A percentile compares a stretch with the other conserved stretches of the same genome.
These are phyloP conservation scores for Saccopteryx bilineata DNA, from an alignment of 2,113 vertebrate genomes.

Conservation along the genomic window DNA sequence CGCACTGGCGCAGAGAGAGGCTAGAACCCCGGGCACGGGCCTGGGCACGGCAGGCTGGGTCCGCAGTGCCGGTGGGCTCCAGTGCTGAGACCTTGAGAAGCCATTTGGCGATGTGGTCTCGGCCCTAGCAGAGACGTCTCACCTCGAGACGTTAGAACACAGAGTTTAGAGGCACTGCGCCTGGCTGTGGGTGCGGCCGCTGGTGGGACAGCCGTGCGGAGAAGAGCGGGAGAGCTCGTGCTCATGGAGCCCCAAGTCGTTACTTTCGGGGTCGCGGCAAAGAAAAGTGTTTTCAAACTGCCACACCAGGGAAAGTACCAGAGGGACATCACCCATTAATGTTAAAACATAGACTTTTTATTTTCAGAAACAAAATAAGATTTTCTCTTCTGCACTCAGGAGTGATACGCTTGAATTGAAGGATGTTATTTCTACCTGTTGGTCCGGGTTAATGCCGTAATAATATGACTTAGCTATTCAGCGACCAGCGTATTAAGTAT, in stretches of 20 bases:
- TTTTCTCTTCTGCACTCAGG: background rate
- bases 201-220: background rate
- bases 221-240: background rate
- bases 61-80: background rate
- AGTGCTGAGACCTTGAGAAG: background rate
- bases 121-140: background rate
- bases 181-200: background rate
- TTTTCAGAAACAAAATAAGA: conserved; percentile 25
- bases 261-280: background rate
- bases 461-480: background rate
- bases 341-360: background rate
- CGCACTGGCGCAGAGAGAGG: background rate
- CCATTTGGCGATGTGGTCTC: background rate
- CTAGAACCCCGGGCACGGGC: background rate
- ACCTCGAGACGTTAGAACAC: background rate
- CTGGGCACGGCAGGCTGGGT: background rate
- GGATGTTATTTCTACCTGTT: background rate
- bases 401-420: background rate
- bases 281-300: background rate
- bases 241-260: background rate
- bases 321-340: background rate
- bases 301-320: background rate
- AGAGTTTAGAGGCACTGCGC: background rate
- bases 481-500: background rate
- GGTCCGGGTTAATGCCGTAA: background rate